Conservation (phyloP, 2,888 invertebrate species). For the Gnatocerus cornutus region DNA sequence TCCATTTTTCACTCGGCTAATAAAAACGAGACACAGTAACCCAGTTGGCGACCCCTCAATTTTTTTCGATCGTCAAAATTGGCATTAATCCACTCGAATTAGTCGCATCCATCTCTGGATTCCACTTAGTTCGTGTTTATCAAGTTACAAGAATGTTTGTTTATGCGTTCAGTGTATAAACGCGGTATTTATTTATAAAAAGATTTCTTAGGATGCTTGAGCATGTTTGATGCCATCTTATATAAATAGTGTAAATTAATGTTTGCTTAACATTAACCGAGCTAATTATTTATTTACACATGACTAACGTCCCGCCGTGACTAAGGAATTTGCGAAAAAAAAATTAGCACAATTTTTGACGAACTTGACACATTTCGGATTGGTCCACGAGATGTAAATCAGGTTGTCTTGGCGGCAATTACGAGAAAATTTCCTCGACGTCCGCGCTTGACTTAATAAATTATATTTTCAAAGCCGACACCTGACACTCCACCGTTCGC, state of each 20-base stretch:
- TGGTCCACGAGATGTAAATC: conserved; percentile 26
- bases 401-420: conserved; percentile 24
- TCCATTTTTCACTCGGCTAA: conserved; percentile 1
- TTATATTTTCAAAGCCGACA: conserved; percentile 38
- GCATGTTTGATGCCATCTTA: conserved; percentile 38
- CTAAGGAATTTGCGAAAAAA: conserved; percentile 16
- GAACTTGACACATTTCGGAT: conserved; percentile 27
- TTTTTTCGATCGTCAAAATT: conserved; percentile 3
- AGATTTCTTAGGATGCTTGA: conserved; percentile 17
- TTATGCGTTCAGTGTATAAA: conserved; percentile 25
- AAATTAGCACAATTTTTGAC: conserved; percentile 1
- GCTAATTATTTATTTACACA: conserved; percentile 46
- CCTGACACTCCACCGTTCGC: conserved; percentile 43
- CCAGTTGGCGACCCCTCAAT: conserved; percentile 21
- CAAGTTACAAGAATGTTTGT: conserved; percentile 32
- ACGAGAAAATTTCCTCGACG: conserved; percentile 36
- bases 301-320: conserved; percentile 40
- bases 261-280: conserved; percentile 45
- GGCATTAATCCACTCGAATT: conserved; percentile 20
- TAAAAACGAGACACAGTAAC: conserved; percentile 18
- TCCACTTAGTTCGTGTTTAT: conserved; percentile 17
- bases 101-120: conserved; percentile 1
- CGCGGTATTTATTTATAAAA: conserved; percentile 33
- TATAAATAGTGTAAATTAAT: conserved; percentile 46
- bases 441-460: conserved; percentile 30